Evolutionary conservation across 2,797 vertebrate genomes (phyloP), one percentile per base, ranked within the genome.

Genomic region (Gymnothorax javanicus): DNA sequence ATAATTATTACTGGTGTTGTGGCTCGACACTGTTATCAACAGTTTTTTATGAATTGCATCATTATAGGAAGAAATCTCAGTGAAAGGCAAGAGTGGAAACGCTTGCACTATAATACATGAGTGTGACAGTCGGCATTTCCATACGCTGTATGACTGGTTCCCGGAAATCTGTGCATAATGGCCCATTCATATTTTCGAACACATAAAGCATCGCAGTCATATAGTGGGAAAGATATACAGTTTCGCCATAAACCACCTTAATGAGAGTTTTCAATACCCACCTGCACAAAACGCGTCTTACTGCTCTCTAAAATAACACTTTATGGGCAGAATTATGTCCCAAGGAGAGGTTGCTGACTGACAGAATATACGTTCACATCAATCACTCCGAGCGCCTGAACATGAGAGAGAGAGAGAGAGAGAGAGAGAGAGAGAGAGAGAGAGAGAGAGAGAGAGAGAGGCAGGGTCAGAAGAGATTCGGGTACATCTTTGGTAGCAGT

Each of bases 281-380:
- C 7, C 43, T 52, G 73, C 13, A 77, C 73, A 62, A 15, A 67
- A n/a, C 54, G 75, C 43, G 52, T 79, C 75, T 79, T n/a, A n/a
- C 75, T 54, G 23, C 75, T 79, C 75, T 79, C 75, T 79, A 23
- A 79, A 79, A 54, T 54, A 23, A 50, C 75, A 54, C 75, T 79
- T 79, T 79, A 79, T 79, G 50, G 23, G 75, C 4, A 20, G 75
- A 56, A 54, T 54, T 79, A 79, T 23, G 17, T 43, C 27, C 33
- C 73, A 75, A 13, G 12, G 73, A 75, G 73, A 75, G 33, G 73
- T 11, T 75, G 50, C 27, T 5, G 69, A 73, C 69, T 73, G 50
- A 79, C 50, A 20, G 50, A 20, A 79, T 12, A 56, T 79, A 79
- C 7, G 75, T 54, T 79, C 23, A 54, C 75, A 56, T 79, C 43